phyloP scores from a whole-genome alignment of 2,797 vertebrate genomes.

The Limosa lapponica region DNA sequence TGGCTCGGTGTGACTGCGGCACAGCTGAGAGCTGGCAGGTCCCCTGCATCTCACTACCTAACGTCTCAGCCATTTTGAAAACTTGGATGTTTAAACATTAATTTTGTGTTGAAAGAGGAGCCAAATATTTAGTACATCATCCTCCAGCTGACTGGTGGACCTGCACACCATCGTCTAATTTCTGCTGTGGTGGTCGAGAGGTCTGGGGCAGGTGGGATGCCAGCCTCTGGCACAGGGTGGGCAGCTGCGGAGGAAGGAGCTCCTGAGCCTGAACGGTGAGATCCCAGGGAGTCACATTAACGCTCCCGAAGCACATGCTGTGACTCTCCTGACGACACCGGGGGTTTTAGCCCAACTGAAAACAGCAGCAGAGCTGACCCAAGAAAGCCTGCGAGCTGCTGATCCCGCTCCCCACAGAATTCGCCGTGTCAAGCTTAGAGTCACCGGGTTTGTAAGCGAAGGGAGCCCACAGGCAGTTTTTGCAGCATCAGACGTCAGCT shows the following conservation, averaged over 20 bases:
- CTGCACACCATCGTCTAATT: fast-evolving
- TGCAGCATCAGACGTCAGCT: background rate
- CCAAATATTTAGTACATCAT: background rate
- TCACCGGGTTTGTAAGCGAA: background rate
- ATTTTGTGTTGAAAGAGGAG: background rate
- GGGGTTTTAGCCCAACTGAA: background rate
- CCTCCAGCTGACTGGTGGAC: background rate
- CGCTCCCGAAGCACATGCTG: background rate
- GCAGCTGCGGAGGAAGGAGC: background rate
- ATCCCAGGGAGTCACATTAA: background rate
- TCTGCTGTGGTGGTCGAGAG: background rate
- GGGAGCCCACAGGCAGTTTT: slow-evolving; percentile 28
- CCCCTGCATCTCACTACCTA: fast-evolving
- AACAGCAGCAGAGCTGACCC: background rate
- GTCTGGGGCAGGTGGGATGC: background rate
- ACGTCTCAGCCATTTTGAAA: background rate
- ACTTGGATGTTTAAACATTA: background rate
- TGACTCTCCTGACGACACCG: background rate
- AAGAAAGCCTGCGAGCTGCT: background rate
- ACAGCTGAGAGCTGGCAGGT: background rate
- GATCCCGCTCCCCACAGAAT: background rate
- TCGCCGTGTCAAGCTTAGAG: background rate
- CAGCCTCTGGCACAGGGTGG: background rate
- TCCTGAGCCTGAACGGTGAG: background rate
- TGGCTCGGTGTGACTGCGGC: fast-evolving